A percentile compares a stretch with the other conserved stretches of the same genome.
phyloP scores from a whole-genome alignment of 2,113 vertebrate genomes.

The Plestiodon gilberti region DNA sequence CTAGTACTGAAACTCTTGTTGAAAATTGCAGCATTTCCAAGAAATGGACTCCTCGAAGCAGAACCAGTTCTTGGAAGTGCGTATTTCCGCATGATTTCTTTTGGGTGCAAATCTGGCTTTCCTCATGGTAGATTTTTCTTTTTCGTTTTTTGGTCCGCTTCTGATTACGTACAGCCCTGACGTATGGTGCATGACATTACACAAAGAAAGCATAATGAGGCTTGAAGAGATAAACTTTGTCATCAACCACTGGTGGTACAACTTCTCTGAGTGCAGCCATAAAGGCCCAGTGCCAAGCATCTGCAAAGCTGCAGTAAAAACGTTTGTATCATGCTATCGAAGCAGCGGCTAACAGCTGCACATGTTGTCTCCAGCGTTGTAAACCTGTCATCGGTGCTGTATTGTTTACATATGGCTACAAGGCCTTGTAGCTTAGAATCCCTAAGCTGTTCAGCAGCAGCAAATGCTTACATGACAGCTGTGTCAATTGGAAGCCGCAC shows the following conservation, averaged over 20 bases:
- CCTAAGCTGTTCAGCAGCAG: slow-evolving; percentile 41
- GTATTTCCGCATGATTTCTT: neutral
- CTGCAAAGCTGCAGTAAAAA: slow-evolving; percentile 39
- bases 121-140: neutral
- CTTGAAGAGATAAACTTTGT: slow-evolving; percentile 6
- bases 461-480: slow-evolving; percentile 75
- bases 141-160: neutral
- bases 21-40: neutral
- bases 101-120: neutral
- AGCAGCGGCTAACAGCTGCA: slow-evolving; percentile 74
- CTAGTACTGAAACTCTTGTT: neutral
- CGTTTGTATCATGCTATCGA: slow-evolving; percentile 68
- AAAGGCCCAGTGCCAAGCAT: slow-evolving; percentile 22
- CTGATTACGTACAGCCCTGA: neutral
- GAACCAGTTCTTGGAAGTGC: neutral
- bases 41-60: neutral
- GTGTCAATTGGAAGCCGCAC: slow-evolving; percentile 71
- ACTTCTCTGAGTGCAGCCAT: slow-evolving; percentile 6
- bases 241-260: fast-evolving
- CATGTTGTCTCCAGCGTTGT: slow-evolving; percentile 67
- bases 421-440: slow-evolving; percentile 69
- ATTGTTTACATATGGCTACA: slow-evolving; percentile 81
- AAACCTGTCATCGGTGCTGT: slow-evolving; percentile 75
- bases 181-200: fast-evolving
- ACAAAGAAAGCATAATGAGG: fast-evolving